A percentile compares a stretch with the other conserved stretches of the same genome.
These are phyloP conservation scores for Sarcophaga rosellei DNA, from an alignment of 2,888 invertebrate genomes.

Conservation along the genomic window DNA sequence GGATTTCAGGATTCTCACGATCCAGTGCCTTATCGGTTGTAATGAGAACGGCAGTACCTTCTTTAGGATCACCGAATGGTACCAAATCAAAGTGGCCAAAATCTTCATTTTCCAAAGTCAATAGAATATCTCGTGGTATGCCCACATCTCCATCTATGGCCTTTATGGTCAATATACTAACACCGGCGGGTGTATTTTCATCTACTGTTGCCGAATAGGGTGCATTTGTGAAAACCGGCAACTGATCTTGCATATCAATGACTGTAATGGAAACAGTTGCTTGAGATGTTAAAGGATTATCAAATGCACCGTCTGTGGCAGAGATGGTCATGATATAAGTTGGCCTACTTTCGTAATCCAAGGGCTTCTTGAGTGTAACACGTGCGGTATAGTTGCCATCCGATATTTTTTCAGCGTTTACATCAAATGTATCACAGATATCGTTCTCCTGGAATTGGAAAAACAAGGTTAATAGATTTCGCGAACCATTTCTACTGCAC, in stretches of 20 bases:
- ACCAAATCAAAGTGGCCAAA: conserved; percentile 86
- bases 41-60: conserved; percentile 83
- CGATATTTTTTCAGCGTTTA: conserved; percentile 85
- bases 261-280: conserved; percentile 89
- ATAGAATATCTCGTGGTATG: conserved; percentile 85
- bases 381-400: conserved; percentile 88
- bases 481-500: too few relatives aligned
- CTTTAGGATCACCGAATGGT: conserved; percentile 82
- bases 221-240: conserved; percentile 90
- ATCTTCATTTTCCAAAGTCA: conserved; percentile 87
- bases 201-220: conserved; percentile 90
- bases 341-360: conserved; percentile 90
- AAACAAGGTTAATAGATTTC: not conserved
- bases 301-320: conserved; percentile 85
- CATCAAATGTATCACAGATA: conserved; percentile 87
- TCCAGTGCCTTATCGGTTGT: conserved; percentile 87
- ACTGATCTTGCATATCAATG: conserved; percentile 91
- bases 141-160: conserved; percentile 92
- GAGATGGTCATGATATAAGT: conserved; percentile 87
- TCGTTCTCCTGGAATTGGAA: conserved; percentile 82
- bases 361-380: conserved; percentile 84
- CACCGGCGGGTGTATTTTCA: conserved; percentile 87
- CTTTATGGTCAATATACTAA: conserved; percentile 86
- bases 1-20: conserved; percentile 87
- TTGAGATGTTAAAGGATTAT: conserved; percentile 85